A percentile compares a stretch with the other conserved stretches of the same genome.
These are phyloP conservation scores for Triops cancriformis DNA, from an alignment of 1,140 invertebrate genomes.

Conservation along the genomic window DNA sequence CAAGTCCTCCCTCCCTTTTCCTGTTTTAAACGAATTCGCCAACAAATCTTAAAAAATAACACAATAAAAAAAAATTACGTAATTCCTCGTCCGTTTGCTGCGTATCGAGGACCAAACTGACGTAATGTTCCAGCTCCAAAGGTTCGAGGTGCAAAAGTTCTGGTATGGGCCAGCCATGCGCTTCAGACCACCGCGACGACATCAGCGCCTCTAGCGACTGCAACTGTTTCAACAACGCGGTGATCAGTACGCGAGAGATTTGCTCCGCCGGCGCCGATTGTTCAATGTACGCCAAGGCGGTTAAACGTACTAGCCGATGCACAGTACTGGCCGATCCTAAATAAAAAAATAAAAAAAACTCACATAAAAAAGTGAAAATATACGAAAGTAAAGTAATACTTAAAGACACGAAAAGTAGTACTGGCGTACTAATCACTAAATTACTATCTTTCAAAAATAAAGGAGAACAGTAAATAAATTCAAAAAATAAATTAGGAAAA, in stretches of 20 bases:
- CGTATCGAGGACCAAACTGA: slow-evolving; percentile 60
- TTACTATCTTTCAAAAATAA: too few species aligned
- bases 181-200: slow-evolving; percentile 42
- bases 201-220: slow-evolving; percentile 35
- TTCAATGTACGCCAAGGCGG: slow-evolving; percentile 31
- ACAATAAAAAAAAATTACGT: slow-evolving; percentile 43
- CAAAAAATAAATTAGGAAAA: too few species aligned
- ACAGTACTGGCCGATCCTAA: slow-evolving; percentile 51
- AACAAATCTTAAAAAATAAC: slow-evolving; percentile 27
- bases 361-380: slow-evolving; percentile 29
- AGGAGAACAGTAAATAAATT: too few species aligned
- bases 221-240: slow-evolving; percentile 48
- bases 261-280: slow-evolving; percentile 50
- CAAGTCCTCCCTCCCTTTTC: slow-evolving; percentile 48
- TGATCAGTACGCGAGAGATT: slow-evolving; percentile 54
- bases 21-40: too few species aligned
- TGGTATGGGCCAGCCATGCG: slow-evolving; percentile 44
- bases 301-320: slow-evolving; percentile 51
- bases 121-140: slow-evolving; percentile 57
- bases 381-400: slow-evolving; percentile 23
- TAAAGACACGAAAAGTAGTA: slow-evolving; percentile 24
- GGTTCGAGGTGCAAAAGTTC: slow-evolving; percentile 56
- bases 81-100: slow-evolving; percentile 50
- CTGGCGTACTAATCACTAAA: too few species aligned
- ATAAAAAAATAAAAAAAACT: slow-evolving; percentile 36